Evolutionary conservation across 2,113 vertebrate species (phyloP).

Genomic region (Phodopus roborovskii): DNA sequence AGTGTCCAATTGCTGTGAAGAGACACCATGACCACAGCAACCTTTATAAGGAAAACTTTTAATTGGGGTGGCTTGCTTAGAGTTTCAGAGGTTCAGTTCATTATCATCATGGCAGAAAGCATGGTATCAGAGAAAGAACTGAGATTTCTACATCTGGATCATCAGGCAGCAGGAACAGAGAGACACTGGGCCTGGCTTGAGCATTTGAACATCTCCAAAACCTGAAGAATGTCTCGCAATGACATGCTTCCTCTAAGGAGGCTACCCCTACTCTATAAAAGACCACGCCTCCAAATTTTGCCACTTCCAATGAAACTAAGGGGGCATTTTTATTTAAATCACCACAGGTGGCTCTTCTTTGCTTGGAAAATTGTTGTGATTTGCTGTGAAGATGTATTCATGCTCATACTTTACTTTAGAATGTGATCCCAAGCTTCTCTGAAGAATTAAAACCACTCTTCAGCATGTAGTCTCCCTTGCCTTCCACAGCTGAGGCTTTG

Average conservation of each 20-base stretch:
- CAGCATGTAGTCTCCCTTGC: too few relatives aligned
- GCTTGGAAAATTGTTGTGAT: slow-evolving; percentile 1
- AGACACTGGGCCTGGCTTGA: background rate
- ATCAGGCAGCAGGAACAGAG: background rate
- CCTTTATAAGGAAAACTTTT: background rate
- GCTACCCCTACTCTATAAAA: background rate
- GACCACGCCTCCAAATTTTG: background rate
- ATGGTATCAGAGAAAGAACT: background rate
- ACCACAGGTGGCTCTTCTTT: background rate
- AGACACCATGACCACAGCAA: background rate
- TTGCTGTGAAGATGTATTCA: slow-evolving; percentile 2
- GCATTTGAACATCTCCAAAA: background rate
- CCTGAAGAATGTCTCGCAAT: background rate
- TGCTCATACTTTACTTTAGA: background rate
- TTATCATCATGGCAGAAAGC: background rate
- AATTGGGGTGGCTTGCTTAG: background rate
- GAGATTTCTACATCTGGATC: background rate
- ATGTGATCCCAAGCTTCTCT: background rate
- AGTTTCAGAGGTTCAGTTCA: background rate
- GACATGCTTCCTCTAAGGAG: background rate
- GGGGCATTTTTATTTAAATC: background rate
- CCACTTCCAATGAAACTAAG: background rate
- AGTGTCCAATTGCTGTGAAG: background rate
- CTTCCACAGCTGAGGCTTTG: background rate
- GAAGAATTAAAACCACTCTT: background rate